Base-by-base conservation (phyloP, 2,113 vertebrate genomes). In the Lophotis ruficrista region DNA sequence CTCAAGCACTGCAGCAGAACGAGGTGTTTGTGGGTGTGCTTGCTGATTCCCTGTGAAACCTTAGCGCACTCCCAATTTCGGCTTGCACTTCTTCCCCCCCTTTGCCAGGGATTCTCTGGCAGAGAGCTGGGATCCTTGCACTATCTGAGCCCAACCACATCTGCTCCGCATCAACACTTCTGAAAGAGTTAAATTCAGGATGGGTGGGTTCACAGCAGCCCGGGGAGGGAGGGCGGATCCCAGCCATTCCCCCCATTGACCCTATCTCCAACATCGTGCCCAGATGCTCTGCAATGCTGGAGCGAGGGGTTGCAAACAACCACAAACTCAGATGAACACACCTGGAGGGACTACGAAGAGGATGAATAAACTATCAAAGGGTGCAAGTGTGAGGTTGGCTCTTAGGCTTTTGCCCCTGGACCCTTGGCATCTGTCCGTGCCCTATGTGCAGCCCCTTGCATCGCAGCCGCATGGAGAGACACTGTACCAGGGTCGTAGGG, bases 71-170 rank as follows among this genome's bases (percentile, higher is more conserved):
- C n/a, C 6, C 10, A 15, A 57, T 68, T 68, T 68, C 38, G 33
- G 31, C 28, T 69, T 2, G 0, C 2, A 0, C 17, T 54, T 43
- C 12, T 37, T 41, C 41, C 6, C 9, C 25, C 17, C 1, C 3
- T 53, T 53, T 47, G n/a, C 51, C 33, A 37, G 48, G 43, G 31
- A 53, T 43, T 45, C 8, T 83, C 47, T 11, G 8, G 17, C 28
- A 66, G 27, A 50, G 7, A 87, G 9, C 28, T 53, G 53, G n/a
- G 16, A 66, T 71, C 19, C 17, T 79, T 25, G 6, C 24, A 62
- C 16, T 11, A 3, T 2, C 1, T 33, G 41, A 35, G 22, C 30
- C 48, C 24, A 51, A 11, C 7, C 17, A 28, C 15, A 18, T 51
- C 65, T 70, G 35, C 14, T 61, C 47, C 14, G 5, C 53, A 53